Base-by-base conservation (phyloP, 2,113 vertebrate genomes). In the Platichthys stellatus region DNA sequence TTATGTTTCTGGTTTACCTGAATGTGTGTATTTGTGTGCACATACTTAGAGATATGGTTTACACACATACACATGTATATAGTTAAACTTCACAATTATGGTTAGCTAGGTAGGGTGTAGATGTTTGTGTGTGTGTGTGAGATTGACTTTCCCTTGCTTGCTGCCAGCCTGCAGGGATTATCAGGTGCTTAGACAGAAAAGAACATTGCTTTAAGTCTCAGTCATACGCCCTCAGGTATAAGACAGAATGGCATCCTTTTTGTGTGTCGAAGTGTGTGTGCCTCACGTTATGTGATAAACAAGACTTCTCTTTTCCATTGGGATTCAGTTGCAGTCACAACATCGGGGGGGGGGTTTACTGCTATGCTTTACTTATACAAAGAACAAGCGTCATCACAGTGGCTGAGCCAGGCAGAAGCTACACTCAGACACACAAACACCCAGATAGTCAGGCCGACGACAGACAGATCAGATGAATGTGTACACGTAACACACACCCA, bases 171-270 rank as follows among this genome's bases (percentile, higher is more conserved):
- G 65, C 57, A 63, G 80, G 81, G 86, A 87, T 73, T 86, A 86
- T 80, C 81, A 77, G 76, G 74, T 78, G 69, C 74, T 81, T 80
- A 77, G 78, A 72, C 62, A 57, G 70, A 76, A 84, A 85, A 84
- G 54, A 87, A 82, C 80, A 88, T 83, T 82, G 82, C 87, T 85
- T 86, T 75, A 84, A 86, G 74, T 74, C 81, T 85, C 73, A 81
- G 72, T 73, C 67, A 57, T 68, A 47, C 67, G 74, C 68, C 83
- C 72, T 56, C 60, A 83, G 72, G 84, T 79, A 58, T 49, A 24
- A 57, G 60, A 21, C 57, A 74, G 49, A 69, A 67, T 71, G 63
- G 65, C 76, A 64, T 72, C 54, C 43, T 73, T 70, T 69, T 31
- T 83, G 28, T 21, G 18, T 51, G 38, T 23, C 26, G 45, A 28